Percentiles rank a stretch among this genome's conserved stretches.
phyloP scores from a whole-genome alignment of 2,113 vertebrate genomes.

The Bettongia penicillata region DNA sequence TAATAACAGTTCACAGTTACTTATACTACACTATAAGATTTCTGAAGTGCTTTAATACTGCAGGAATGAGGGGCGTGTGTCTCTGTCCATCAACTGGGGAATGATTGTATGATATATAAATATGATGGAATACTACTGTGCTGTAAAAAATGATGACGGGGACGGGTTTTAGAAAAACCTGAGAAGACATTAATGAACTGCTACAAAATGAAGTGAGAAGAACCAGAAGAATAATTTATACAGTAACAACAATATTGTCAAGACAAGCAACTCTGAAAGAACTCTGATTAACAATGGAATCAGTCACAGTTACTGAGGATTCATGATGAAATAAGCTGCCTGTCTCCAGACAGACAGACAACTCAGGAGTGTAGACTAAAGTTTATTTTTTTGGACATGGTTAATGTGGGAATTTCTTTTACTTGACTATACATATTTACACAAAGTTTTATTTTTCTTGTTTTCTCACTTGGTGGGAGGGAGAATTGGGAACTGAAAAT shows the following conservation, averaged over 20 bases:
- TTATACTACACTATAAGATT: background rate
- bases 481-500: background rate
- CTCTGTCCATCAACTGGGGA: background rate
- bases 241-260: background rate
- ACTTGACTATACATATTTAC: background rate
- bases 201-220: background rate
- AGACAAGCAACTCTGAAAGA: background rate
- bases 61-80: background rate
- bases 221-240: background rate
- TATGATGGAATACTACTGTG: background rate
- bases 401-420: background rate
- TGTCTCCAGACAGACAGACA: background rate
- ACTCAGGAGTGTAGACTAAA: background rate
- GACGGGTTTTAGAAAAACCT: background rate
- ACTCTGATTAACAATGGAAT: background rate
- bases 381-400: background rate
- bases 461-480: background rate
- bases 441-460: background rate
- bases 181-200: background rate
- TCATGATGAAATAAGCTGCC: background rate
- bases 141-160: background rate
- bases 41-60: slow-evolving; percentile 2
- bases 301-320: background rate
- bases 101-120: background rate
- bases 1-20: background rate